Conservation (phyloP, 2,113 vertebrate species). For the Zootoca vivipara region DNA sequence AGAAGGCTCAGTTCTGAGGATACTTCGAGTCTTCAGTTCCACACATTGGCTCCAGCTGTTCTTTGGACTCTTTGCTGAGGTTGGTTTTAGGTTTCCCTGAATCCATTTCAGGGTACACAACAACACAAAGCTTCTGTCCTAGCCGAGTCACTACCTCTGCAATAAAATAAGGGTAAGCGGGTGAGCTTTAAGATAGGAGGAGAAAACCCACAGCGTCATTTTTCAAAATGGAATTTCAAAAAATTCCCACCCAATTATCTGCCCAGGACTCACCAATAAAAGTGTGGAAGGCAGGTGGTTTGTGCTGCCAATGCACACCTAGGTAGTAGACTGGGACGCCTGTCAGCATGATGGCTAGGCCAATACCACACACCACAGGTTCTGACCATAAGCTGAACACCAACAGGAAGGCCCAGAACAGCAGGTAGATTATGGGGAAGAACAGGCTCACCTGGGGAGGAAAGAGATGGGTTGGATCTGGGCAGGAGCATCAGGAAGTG, state of each 20-base stretch:
- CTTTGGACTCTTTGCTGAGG: constrained; percentile 42
- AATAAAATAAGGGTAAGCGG: neutral
- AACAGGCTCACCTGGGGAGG: constrained; percentile 82
- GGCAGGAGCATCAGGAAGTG: neutral
- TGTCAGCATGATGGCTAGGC: constrained; percentile 91
- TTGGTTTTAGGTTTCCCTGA: neutral
- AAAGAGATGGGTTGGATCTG: neutral
- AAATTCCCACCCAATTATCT: neutral
- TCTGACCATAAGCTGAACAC: constrained; percentile 92
- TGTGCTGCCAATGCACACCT: constrained; percentile 90
- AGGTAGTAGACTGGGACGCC: constrained; percentile 92
- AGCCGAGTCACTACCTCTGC: constrained; percentile 84
- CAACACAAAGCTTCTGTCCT: constrained; percentile 89
- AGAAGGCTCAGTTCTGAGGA: neutral
- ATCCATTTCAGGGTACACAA: constrained; percentile 81
- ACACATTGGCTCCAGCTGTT: constrained; percentile 61
- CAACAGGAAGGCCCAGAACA: constrained; percentile 93
- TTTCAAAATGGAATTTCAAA: too few relatives aligned
- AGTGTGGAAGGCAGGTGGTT: constrained; percentile 83
- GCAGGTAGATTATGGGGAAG: constrained; percentile 88
- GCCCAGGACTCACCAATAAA: constrained; percentile 79
- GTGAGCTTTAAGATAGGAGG: neutral
- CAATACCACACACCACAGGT: constrained; percentile 89
- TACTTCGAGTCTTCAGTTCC: neutral
- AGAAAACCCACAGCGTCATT: neutral